These are phyloP conservation scores for Parnassius mnemosyne DNA, from an alignment of 2,888 invertebrate species.

Conservation along the genomic window DNA sequence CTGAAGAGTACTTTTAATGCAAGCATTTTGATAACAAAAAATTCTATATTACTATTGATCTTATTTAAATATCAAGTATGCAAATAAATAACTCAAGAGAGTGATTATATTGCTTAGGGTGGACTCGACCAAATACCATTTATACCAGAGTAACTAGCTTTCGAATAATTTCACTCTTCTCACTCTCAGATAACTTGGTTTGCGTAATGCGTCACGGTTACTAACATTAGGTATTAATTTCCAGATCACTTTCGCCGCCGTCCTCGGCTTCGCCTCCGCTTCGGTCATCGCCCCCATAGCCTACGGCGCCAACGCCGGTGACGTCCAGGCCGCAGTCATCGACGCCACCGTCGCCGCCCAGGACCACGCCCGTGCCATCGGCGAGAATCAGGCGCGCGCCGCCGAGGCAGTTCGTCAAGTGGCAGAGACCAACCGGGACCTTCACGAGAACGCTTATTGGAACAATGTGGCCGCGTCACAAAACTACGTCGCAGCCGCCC, in stretches of 20 bases:
- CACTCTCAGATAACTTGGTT: too few relatives aligned
- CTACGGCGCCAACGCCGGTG: constrained; percentile 64
- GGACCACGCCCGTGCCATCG: constrained; percentile 60
- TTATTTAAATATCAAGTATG: too few relatives aligned
- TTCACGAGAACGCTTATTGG: constrained; percentile 74
- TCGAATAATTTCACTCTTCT: too few relatives aligned
- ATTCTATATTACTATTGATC: too few relatives aligned
- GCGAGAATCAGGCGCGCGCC: constrained; percentile 62
- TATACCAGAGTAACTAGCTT: too few relatives aligned
- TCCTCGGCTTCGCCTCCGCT: constrained; percentile 76
- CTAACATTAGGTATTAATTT: background rate
- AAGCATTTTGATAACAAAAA: too few relatives aligned
- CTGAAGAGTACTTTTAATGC: too few relatives aligned
- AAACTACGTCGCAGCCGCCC: constrained; percentile 69
- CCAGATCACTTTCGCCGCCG: constrained; percentile 72
- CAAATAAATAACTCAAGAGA: too few relatives aligned
- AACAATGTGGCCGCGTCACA: constrained; percentile 64
- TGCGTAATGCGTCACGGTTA: too few relatives aligned
- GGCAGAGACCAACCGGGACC: constrained; percentile 62
- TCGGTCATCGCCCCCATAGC: constrained; percentile 57
- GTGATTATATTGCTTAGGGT: too few relatives aligned
- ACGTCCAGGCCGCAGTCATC: constrained; percentile 71
- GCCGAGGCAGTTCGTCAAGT: constrained; percentile 61
- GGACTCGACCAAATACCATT: too few relatives aligned
- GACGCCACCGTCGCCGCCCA: constrained; percentile 65